phyloP scores from a whole-genome alignment of 2,797 vertebrate genomes.

The Pangasius djambal region DNA sequence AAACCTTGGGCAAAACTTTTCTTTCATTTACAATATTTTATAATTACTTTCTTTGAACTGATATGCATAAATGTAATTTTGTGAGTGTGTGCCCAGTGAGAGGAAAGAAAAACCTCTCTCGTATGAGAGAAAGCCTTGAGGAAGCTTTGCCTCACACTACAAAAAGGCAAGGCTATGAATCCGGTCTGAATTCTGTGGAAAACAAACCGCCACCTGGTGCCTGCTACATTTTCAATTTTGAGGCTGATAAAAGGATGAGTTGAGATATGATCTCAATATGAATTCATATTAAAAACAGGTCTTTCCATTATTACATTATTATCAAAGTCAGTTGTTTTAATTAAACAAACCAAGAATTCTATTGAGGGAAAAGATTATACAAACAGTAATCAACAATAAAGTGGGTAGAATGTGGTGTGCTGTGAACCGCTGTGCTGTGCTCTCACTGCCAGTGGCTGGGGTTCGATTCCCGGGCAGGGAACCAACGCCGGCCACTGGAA shows the following conservation, averaged over 20 bases:
- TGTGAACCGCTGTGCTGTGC: no score
- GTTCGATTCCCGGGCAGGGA: no score
- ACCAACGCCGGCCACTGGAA: no score
- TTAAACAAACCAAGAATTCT: neutral
- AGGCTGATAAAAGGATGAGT: neutral
- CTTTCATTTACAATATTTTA: neutral
- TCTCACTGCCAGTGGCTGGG: no score
- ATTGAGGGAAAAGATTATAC: neutral
- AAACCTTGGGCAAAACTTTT: neutral
- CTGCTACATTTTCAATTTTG: neutral
- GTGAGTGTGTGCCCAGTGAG: neutral
- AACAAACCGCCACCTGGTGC: neutral
- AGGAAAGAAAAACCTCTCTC: neutral
- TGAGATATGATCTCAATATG: neutral
- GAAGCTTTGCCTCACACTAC: neutral
- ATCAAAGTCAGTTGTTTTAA: neutral
- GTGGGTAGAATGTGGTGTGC: no score
- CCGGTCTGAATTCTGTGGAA: neutral
- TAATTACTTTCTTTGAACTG: conserved; percentile 19
- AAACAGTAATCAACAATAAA: neutral
- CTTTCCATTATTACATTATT: neutral
- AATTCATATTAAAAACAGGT: neutral
- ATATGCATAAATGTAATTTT: neutral
- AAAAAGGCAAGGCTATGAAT: neutral
- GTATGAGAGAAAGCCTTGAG: neutral